Evolutionary conservation across 1,140 invertebrate genomes (phyloP).

Genomic region (Heliothis virescens): DNA sequence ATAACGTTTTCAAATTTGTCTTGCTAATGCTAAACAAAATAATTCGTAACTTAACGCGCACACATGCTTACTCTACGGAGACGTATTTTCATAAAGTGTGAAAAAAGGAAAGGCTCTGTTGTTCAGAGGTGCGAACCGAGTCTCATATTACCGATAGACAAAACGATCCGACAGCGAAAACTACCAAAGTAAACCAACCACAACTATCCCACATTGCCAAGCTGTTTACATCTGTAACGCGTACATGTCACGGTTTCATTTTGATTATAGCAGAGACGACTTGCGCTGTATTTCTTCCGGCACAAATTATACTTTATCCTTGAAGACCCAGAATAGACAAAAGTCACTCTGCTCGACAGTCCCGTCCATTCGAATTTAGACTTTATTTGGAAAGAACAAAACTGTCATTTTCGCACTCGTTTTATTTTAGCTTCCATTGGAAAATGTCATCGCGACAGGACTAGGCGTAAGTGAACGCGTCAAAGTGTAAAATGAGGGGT

Average conservation of each 20-base stretch:
- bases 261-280: slow-evolving; percentile 47
- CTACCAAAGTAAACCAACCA: slow-evolving; percentile 49
- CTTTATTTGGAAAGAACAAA: slow-evolving; percentile 67
- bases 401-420: slow-evolving; percentile 55
- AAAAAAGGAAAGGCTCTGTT: slow-evolving; percentile 78
- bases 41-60: slow-evolving; percentile 70
- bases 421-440: slow-evolving; percentile 72
- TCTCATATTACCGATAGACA: slow-evolving; percentile 85
- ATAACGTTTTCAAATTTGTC: not conserved
- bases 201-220: slow-evolving; percentile 43
- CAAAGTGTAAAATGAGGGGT: slow-evolving; percentile 86
- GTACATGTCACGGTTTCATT: slow-evolving; percentile 58
- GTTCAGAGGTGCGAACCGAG: slow-evolving; percentile 83
- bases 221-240: slow-evolving; percentile 55
- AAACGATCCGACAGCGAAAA: slow-evolving; percentile 78
- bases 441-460: slow-evolving; percentile 82
- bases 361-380: slow-evolving; percentile 61
- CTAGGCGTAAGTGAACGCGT: slow-evolving; percentile 85
- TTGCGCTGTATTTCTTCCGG: slow-evolving; percentile 63
- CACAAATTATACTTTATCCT: slow-evolving; percentile 77
- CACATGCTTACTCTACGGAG: slow-evolving; percentile 14
- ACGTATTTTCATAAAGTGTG: slow-evolving; percentile 74
- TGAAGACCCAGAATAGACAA: slow-evolving; percentile 81
- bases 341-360: slow-evolving; percentile 68
- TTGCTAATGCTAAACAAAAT: slow-evolving; percentile 26